phyloP scores from a whole-genome alignment of 2,113 vertebrate genomes.

The Papio anubis region DNA sequence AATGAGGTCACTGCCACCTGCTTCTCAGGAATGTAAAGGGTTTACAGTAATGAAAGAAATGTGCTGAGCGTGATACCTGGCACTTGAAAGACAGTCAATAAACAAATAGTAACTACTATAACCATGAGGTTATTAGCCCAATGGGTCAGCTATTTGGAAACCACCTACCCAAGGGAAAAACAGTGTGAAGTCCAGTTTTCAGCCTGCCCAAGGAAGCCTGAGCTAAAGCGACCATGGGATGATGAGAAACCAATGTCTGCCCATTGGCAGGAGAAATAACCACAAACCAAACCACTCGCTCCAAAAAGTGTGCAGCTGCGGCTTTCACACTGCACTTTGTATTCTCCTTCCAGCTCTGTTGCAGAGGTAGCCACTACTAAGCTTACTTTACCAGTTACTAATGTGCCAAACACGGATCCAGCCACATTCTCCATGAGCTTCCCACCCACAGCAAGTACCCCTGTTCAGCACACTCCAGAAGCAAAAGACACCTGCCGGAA shows the following conservation, averaged over 20 bases:
- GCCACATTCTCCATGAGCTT: neutral
- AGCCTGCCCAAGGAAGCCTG: neutral
- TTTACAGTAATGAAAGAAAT: neutral
- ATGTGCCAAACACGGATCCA: neutral
- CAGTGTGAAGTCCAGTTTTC: neutral
- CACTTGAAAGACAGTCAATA: neutral
- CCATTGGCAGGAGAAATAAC: neutral
- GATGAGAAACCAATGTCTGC: accelerated
- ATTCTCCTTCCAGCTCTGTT: neutral
- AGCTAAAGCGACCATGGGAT: neutral
- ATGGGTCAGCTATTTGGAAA: constrained; percentile 23
- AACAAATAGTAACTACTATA: neutral
- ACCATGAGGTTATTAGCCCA: neutral
- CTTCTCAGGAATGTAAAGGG: neutral
- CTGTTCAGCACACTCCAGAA: neutral
- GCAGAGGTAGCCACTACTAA: neutral
- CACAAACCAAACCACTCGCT: neutral
- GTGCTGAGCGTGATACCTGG: neutral
- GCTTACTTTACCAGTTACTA: neutral
- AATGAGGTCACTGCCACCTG: neutral
- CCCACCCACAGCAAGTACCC: too few relatives aligned
- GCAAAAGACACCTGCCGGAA: neutral
- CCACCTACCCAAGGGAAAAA: neutral
- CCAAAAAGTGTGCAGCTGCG: neutral
- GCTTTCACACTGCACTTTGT: neutral